These are phyloP conservation scores for Physeter macrocephalus DNA, from an alignment of 2,113 vertebrate species.

Conservation along the genomic window DNA sequence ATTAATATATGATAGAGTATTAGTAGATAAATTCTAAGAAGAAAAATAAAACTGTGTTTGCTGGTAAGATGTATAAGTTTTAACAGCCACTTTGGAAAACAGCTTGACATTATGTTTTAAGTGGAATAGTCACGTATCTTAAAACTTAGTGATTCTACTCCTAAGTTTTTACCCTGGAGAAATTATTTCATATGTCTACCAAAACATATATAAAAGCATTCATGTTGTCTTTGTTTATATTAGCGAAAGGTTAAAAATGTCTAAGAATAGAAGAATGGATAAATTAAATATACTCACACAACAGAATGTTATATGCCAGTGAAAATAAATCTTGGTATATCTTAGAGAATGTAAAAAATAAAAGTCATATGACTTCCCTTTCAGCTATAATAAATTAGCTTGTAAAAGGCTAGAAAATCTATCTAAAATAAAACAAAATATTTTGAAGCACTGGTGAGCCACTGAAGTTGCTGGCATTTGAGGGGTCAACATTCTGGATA, in stretches of 20 bases:
- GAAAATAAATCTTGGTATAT: not conserved
- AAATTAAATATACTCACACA: not conserved
- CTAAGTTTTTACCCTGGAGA: not conserved
- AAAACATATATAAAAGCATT: not conserved
- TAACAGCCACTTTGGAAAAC: not conserved
- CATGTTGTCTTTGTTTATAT: not conserved
- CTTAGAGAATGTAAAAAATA: not conserved
- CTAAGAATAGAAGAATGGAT: not conserved
- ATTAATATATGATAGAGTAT: not conserved
- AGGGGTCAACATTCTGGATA: not conserved
- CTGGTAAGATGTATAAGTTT: not conserved
- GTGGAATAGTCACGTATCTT: not conserved
- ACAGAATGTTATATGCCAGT: not conserved
- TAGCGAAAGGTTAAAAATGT: not conserved
- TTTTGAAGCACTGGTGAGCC: not conserved
- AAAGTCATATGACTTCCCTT: not conserved
- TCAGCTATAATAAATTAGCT: not conserved
- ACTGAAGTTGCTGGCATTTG: not conserved
- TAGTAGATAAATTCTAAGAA: not conserved
- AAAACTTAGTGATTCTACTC: not conserved
- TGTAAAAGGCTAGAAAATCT: not conserved
- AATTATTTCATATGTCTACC: not conserved
- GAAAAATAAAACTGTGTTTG: not conserved
- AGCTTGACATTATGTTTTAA: not conserved
- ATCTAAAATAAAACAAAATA: not conserved